phyloP scores from a whole-genome alignment of 2,888 invertebrate genomes.

The Steinernema hermaphroditum region DNA sequence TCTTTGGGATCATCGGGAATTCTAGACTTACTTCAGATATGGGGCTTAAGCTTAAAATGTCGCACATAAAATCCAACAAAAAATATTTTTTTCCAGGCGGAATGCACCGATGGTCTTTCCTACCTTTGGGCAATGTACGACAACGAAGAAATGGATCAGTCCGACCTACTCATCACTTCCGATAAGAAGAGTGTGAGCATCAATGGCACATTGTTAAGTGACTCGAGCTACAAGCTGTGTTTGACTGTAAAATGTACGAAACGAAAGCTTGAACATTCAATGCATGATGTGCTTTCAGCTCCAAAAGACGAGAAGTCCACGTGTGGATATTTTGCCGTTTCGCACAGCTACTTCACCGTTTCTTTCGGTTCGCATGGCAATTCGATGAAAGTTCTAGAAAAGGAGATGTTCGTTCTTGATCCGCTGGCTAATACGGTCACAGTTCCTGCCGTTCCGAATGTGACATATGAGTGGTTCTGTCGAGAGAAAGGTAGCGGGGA shows the following conservation, averaged over 20 bases:
- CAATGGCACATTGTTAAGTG: background rate
- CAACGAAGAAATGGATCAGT: background rate
- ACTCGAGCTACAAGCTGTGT: background rate
- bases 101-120: background rate
- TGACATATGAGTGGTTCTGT: constrained; percentile 7
- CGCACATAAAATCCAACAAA: background rate
- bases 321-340: background rate
- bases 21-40: too few relatives aligned
- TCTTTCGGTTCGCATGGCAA: background rate
- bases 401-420: background rate
- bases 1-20: too few relatives aligned
- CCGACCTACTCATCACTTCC: background rate
- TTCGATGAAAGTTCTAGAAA: background rate
- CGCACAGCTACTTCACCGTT: background rate
- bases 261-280: background rate
- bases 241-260: background rate
- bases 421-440: background rate
- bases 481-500: background rate
- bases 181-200: background rate
- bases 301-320: background rate
- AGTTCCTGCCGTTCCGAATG: background rate
- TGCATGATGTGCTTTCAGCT: background rate
- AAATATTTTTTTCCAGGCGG: background rate
- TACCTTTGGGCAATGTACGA: background rate
- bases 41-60: too few relatives aligned